Conservation (phyloP, 2,113 vertebrate species). For the Uria aalge region DNA sequence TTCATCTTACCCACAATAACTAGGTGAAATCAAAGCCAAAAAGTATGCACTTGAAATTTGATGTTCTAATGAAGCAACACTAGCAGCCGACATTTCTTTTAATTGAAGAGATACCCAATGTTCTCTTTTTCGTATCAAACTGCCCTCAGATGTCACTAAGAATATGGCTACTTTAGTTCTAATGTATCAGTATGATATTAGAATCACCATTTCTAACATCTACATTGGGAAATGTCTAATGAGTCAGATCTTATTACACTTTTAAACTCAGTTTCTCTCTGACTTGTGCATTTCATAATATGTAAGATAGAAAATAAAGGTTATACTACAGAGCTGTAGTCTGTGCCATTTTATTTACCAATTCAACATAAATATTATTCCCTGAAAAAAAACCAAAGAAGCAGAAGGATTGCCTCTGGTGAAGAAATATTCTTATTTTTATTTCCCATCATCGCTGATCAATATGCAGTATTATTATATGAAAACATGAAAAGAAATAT, state of each 20-base stretch:
- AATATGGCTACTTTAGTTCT: neutral
- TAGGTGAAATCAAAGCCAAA: neutral
- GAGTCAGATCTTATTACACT: neutral
- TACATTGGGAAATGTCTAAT: neutral
- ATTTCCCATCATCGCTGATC: neutral
- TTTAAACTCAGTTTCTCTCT: neutral
- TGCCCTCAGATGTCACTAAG: neutral
- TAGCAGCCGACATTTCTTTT: neutral
- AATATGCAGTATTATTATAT: neutral
- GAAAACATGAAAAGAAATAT: neutral
- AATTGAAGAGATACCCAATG: neutral
- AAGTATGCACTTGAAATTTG: neutral
- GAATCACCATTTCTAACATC: neutral
- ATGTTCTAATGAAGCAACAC: neutral
- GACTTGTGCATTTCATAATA: neutral
- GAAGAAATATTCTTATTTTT: neutral
- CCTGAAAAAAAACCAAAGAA: neutral
- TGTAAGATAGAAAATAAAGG: neutral
- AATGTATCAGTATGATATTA: neutral
- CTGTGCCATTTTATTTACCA: neutral
- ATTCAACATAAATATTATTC: neutral
- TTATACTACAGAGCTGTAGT: neutral
- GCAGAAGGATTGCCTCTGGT: neutral
- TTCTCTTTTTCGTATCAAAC: neutral
- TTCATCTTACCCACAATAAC: neutral